phyloP scores from a whole-genome alignment of 2,797 vertebrate genomes.

The Micropoecilia bifurca region DNA sequence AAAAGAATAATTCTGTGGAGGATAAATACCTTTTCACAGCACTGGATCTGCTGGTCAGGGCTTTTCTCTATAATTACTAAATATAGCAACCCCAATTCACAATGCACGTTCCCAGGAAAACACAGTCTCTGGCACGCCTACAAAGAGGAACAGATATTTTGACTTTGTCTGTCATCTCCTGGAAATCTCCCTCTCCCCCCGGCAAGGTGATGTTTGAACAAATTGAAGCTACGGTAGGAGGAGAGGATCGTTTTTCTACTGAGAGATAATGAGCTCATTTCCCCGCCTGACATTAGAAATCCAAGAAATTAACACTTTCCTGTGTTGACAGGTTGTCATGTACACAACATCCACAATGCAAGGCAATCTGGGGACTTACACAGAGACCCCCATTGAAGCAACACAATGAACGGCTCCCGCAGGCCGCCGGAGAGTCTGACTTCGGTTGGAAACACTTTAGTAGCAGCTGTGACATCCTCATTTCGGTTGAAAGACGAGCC shows the following conservation, averaged over 20 bases:
- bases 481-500: constrained; percentile 69
- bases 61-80: constrained; percentile 64
- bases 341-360: constrained; percentile 45
- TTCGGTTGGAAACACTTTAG: constrained; percentile 56
- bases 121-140: constrained; percentile 18
- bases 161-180: constrained; percentile 44
- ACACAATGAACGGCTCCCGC: constrained; percentile 58
- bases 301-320: constrained; percentile 50
- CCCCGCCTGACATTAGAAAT: constrained; percentile 60
- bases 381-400: constrained; percentile 48
- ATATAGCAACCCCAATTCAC: constrained; percentile 33
- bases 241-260: constrained; percentile 49
- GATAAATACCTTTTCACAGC: background rate
- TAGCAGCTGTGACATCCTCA: constrained; percentile 70
- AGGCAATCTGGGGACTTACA: constrained; percentile 52
- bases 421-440: constrained; percentile 40
- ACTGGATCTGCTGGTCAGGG: constrained; percentile 48
- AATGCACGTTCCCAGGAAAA: constrained; percentile 3
- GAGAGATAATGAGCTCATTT: constrained; percentile 70
- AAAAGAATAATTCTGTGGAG: background rate
- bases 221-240: constrained; percentile 56
- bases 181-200: constrained; percentile 24
- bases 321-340: constrained; percentile 65
- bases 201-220: constrained; percentile 61
- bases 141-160: constrained; percentile 36